Evolutionary conservation across 1,140 invertebrate genomes (phyloP).

Genomic region (Eurosta solidaginis): DNA sequence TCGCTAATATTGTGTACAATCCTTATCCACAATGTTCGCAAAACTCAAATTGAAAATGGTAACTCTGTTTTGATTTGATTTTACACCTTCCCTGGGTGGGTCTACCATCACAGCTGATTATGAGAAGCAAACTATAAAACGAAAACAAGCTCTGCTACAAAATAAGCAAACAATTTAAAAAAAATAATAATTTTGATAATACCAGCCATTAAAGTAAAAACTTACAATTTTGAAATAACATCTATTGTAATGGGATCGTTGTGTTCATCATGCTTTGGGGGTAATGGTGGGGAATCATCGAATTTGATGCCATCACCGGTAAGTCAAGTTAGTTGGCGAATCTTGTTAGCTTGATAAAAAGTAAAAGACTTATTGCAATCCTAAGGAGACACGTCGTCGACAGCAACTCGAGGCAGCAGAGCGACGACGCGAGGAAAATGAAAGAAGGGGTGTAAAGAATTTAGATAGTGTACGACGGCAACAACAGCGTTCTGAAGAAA

Average conservation of each 20-base stretch:
- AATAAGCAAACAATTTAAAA: too few species aligned
- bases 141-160: too few species aligned
- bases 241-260: conserved; percentile 44
- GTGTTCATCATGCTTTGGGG: conserved; percentile 42
- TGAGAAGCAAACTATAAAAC: too few species aligned
- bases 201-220: too few species aligned
- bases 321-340: neutral
- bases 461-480: conserved; percentile 49
- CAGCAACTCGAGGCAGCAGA: conserved; percentile 56
- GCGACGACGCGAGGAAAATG: conserved; percentile 49
- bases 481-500: conserved; percentile 43
- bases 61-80: too few species aligned
- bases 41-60: too few species aligned
- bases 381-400: conserved; percentile 49
- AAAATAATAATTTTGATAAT: too few species aligned
- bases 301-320: conserved; percentile 54
- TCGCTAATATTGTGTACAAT: too few species aligned
- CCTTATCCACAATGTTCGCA: too few species aligned
- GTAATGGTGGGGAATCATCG: conserved; percentile 47
- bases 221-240: too few species aligned
- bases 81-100: too few species aligned
- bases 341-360: neutral
- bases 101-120: too few species aligned
- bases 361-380: neutral
- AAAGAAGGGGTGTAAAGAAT: conserved; percentile 52